A percentile compares a stretch with the other conserved stretches of the same genome.
These are phyloP conservation scores for Acrocephalus kingi DNA, from an alignment of 2,113 vertebrate species.

Conservation along the genomic window DNA sequence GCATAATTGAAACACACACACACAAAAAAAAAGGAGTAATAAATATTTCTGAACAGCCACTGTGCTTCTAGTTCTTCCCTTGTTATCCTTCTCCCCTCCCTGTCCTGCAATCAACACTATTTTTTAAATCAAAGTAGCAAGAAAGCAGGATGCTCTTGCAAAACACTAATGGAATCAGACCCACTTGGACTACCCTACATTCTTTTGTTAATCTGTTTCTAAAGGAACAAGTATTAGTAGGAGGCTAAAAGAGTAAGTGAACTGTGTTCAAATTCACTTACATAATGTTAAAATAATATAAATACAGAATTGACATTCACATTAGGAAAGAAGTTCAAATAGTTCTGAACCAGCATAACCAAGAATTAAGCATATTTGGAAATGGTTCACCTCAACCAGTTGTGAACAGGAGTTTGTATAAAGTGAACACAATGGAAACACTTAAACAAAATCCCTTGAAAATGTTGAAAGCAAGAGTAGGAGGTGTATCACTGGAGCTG, in stretches of 20 bases:
- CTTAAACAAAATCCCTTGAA: background rate
- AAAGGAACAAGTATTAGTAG: background rate
- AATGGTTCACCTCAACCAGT: background rate
- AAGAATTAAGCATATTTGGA: background rate
- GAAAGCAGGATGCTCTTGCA: background rate
- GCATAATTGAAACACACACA: background rate
- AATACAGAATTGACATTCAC: background rate
- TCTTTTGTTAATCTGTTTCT: background rate
- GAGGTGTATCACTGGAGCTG: background rate
- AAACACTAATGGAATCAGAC: background rate
- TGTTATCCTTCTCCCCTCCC: background rate
- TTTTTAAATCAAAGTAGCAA: background rate
- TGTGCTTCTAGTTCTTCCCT: background rate
- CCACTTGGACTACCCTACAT: background rate
- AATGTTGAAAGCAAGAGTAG: background rate
- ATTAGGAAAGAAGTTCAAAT: background rate
- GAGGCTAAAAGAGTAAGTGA: background rate
- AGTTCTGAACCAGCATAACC: background rate
- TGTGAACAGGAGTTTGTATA: background rate
- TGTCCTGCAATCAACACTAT: background rate
- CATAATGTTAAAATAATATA: background rate
- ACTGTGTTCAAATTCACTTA: background rate
- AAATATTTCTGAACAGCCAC: background rate
- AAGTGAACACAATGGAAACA: background rate
- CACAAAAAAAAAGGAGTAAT: background rate